Evolutionary conservation across 2,113 vertebrate species (phyloP).

Genomic region (Aepyceros melampus): DNA sequence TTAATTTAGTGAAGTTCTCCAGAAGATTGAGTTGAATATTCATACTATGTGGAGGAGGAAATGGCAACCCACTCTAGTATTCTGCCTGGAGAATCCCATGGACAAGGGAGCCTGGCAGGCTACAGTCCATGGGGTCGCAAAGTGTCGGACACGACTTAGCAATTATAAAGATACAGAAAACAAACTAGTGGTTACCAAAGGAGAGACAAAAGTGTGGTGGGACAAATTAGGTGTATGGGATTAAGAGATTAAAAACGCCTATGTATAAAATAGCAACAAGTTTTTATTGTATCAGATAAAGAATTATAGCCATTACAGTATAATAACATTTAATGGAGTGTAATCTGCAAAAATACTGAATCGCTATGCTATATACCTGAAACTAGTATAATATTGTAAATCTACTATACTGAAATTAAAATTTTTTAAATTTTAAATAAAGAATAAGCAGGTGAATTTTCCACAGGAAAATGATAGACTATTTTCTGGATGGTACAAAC

Average conservation of each 20-base stretch:
- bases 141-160: not conserved
- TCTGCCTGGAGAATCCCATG: not conserved
- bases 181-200: not conserved
- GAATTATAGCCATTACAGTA: not conserved
- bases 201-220: not conserved
- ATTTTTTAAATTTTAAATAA: not conserved
- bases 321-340: not conserved
- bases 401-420: not conserved
- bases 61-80: not conserved
- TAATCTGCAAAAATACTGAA: not conserved
- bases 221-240: not conserved
- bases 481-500: not conserved
- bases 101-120: not conserved
- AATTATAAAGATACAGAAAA: not conserved
- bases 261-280: not conserved
- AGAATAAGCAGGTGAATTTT: not conserved
- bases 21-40: not conserved
- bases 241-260: not conserved
- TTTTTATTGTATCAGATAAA: not conserved
- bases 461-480: not conserved
- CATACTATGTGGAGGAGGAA: not conserved
- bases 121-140: not conserved
- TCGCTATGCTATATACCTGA: not conserved
- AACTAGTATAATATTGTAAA: not conserved
- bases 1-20: not conserved